Evolutionary conservation across 2,113 vertebrate species (phyloP), one percentile per base, ranked within the genome.

Genomic region (Vidua macroura): DNA sequence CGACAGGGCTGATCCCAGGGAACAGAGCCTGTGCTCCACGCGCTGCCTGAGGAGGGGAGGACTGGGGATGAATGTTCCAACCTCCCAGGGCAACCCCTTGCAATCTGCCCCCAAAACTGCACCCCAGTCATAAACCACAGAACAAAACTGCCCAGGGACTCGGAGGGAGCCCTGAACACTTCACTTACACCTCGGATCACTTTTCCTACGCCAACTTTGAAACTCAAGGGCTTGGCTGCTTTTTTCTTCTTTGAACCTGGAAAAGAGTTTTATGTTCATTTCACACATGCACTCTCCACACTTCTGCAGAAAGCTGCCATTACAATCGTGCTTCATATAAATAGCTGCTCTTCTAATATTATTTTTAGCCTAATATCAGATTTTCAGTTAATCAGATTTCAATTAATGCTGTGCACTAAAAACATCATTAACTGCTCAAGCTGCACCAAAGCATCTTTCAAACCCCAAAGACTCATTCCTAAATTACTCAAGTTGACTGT

Each of bases 171-270:
- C 13, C 2, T 12, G 2, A 16, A 2, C 4, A 13, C 21, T 69
- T 24, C 78, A 98, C 99, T 98, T 96, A 99, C 99, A 49, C 99
- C 99, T 98, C 98, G 97, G 96, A 99, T 99, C 89, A 99, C 99
- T 98, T 96, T 98, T 56, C 99, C 99, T 89, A 99, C 2, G 6
- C 99, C 99, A 9, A 99, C 98, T 97, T 99, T 99, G 96, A 99
- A 99, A 95, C 97, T 98, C 95, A 99, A 95, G 13, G 99, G 99
- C 69, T 99, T 99, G 35, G 98, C 74, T 84, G 98, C 98, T 93
- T 99, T 99, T 88, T 99, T 99, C 98, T 99, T 99, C 97, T 98
- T 99, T 35, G 98, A 98, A 70, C 95, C 99, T 99, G 97, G 19
- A 98, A 97, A 76, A 96, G 17, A 97, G 41, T 92, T 93, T 91